Evolutionary conservation across 53 echinoderm and acorn worm genomes (phyloP), one percentile per base, ranked within the genome.

Genomic region (Stichopus horrens): DNA sequence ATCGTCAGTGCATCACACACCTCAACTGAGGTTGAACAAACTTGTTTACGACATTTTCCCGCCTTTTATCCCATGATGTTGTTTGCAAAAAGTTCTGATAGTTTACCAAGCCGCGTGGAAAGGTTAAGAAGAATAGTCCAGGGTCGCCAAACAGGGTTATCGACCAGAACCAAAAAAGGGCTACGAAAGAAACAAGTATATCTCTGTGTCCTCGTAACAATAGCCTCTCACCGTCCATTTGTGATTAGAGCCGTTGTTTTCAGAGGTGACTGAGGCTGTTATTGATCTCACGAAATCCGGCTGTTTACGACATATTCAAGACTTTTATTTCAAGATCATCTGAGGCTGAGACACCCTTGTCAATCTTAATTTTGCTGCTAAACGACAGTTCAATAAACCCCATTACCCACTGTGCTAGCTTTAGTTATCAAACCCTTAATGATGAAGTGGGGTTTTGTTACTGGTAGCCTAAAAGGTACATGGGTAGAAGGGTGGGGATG

Each of bases 91-190:
- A 63, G 63, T 63, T 63, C 16, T 63, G 63, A 63, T 63, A 63
- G 63, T 63, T 63, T 16, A 63, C 63, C 63, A 13, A 63, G 63
- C 63, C 63, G 63, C 63, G 63, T 63, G 63, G 63, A 63, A 7
- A 63, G 63, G 63, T 13, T 8, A 79, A 55, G 79, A 79, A 79
- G 79, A 79, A 79, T 51, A 19, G 79, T 79, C 79, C 79, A 79
- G 79, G 79, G 79, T 79, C 79, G 79, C 54, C 11, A 0, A 53
- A 53, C 52, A 79, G 55, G 79, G 53, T 55, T 79, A 79, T 79
- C 79, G 79, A 79, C 79, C 79, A 55, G 7, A 16, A 53, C 79
- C n/a, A 55, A 19, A 79, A 53, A 37, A 37, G 54, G 55, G 79
- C 54, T 7, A 79, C 10, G 10, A 63, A 63, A 63, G 63, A 7